These are phyloP conservation scores for Neostethus bicornis DNA, from an alignment of 2,797 vertebrate species.

Conservation along the genomic window DNA sequence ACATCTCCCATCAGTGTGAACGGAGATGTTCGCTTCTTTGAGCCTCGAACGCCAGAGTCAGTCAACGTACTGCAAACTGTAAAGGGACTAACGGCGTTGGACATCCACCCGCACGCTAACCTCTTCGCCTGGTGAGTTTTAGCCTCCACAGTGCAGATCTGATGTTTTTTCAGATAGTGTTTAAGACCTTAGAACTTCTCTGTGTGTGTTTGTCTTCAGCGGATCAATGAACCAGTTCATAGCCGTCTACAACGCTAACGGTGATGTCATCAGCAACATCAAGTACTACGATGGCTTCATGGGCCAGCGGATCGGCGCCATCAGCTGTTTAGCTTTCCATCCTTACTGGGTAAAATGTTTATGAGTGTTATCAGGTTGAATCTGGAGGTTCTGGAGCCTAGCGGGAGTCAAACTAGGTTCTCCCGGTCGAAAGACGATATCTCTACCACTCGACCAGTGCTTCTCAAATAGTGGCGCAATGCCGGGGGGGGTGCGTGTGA, in stretches of 20 bases:
- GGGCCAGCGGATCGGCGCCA: constrained; percentile 96
- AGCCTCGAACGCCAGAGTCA: constrained; percentile 89
- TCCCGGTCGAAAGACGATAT: no score
- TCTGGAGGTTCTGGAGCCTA: no score
- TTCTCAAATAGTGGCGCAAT: no score
- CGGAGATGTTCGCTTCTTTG: constrained; percentile 94
- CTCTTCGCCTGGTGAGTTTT: constrained; percentile 93
- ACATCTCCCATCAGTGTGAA: constrained; percentile 84
- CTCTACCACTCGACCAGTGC: no score
- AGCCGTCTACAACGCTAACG: constrained; percentile 90
- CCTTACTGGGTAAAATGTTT: constrained; percentile 88
- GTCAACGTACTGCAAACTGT: constrained; percentile 93
- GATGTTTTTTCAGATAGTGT: no score
- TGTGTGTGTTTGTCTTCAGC: no score
- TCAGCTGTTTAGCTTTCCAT: constrained; percentile 98
- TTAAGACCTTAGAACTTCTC: background rate
- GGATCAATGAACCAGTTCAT: constrained; percentile 99
- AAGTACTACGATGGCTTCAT: constrained; percentile 99
- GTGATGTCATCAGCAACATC: constrained; percentile 96
- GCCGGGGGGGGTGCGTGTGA: no score
- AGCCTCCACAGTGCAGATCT: no score
- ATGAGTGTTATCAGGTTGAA: no score
- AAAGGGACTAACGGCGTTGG: constrained; percentile 92
- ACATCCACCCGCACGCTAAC: constrained; percentile 96
- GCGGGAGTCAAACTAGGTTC: no score